A percentile compares a stretch with the other conserved stretches of the same genome.
Evolutionary conservation across 2,888 invertebrate genomes (phyloP).

Genomic region (Pseudococcus viburni): DNA sequence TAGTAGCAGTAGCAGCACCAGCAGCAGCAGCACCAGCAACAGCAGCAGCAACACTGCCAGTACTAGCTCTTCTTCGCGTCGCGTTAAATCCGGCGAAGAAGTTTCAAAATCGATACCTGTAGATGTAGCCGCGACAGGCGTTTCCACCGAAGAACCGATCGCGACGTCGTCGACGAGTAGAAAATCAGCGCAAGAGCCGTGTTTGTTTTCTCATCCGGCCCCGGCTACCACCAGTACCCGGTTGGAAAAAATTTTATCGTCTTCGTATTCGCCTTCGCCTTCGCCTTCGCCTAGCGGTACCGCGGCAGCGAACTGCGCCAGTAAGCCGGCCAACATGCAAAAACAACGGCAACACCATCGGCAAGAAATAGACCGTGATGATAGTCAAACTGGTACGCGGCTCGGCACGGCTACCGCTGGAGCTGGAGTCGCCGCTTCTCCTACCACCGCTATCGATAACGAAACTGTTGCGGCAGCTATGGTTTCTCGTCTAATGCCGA

Average conservation of each 20-base stretch:
- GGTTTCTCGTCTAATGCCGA: not conserved
- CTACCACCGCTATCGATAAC: not conserved
- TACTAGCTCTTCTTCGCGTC: conserved; percentile 69
- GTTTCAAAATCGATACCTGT: conserved; percentile 58
- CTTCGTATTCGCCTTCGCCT: not conserved
- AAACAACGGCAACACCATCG: not conserved
- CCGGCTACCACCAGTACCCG: conserved; percentile 32
- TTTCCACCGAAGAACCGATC: conserved; percentile 49
- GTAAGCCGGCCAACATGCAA: not conserved
- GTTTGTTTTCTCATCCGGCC: not conserved
- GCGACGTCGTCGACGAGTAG: not conserved
- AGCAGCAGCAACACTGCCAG: conserved; percentile 62
- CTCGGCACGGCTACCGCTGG: not conserved
- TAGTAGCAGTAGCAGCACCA: conserved; percentile 69
- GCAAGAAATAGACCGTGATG: conserved; percentile 44
- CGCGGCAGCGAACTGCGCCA: not conserved
- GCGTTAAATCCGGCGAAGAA: conserved; percentile 70
- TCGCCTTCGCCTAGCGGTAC: conserved; percentile 21
- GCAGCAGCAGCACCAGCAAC: conserved; percentile 71
- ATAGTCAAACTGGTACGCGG: conserved; percentile 17
- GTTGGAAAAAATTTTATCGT: conserved; percentile 59
- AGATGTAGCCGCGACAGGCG: not conserved
- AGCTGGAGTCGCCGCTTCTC: not conserved
- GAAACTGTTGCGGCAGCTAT: not conserved
- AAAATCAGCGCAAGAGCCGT: conserved; percentile 32